Evolutionary conservation across 2,888 invertebrate species (phyloP), one percentile per base, ranked within the genome.

Genomic region (Noctua janthina): DNA sequence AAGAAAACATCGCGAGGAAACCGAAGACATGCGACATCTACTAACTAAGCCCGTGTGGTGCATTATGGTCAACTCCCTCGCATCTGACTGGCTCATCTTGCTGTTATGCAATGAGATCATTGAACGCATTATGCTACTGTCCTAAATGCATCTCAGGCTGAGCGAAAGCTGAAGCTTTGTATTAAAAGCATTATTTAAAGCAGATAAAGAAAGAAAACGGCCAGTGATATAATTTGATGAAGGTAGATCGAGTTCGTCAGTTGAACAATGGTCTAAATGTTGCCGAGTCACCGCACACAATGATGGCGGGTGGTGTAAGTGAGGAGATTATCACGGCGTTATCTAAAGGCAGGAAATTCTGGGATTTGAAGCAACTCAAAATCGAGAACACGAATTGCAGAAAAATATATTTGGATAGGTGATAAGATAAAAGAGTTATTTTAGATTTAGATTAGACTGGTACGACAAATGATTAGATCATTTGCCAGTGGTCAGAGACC

Each of bases 241-340:
- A 85, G 84, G 87, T 84, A 84, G 83, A 83, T 82, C 78, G 87
- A 86, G 83, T 81, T 81, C 62, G 82, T 81, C 76, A 82, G 83
- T 76, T 85, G 87, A 90, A 92, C 92, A 92, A 92, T 92, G 79
- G 82, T 54, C 51, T 69, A 84, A 90, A 89, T 82, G 89, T 80
- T 74, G 94, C 91, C 78, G 90, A 93, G 88, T 94, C 94, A 94
- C 77, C 84, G 75, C 62, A 83, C 84, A 89, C 87, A 88, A 91
- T 91, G 87, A 91, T 85, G 86, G 77, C 82, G 74, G 74, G 76
- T 89, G 92, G 92, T 81, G 51, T 81, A 91, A 91, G 89, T 83
- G 20, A 89, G 23, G 74, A 86, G 78, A 76, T 81, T 70, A 68
- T 13, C 4, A 56, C 66, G 35, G 56, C 5, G 29, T n/a, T 62